Evolutionary conservation across 2,113 vertebrate species (phyloP), one percentile per base, ranked within the genome.

Genomic region (Verasper variegatus): DNA sequence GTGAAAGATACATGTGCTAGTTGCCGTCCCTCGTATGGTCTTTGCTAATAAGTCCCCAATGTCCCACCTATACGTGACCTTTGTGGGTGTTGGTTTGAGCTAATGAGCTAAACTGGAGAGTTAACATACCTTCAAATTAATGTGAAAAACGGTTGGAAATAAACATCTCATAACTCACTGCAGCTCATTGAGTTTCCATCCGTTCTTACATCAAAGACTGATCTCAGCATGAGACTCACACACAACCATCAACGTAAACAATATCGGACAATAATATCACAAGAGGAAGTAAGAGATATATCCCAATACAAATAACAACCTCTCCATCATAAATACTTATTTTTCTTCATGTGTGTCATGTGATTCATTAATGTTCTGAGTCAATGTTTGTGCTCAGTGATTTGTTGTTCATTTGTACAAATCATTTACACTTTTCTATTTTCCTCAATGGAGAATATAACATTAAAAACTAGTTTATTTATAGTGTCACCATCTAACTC

Each of bases 11-110:
- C 35, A 68, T 14, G n/a, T 68, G 68, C 64, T 42, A 12, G 20
- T 21, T 54, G 2, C 14, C 18, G 20, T 54, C 20, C 18, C 8
- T 1, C 2, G 20, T 37, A 66, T 55, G 70, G 67, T 77, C 68
- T 79, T 68, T 23, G 31, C 73, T 87, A 88, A 85, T 80, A 83
- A 85, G 75, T 83, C 84, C 82, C 76, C 20, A 40, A 62, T 80
- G 82, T 85, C 73, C 66, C 51, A 80, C 63, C 80, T 67, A 31
- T 31, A 42, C 68, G 75, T 85, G 84, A 90, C 74, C 80, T 84
- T 78, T 85, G 80, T 51, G 26, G 51, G 20, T 56, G 52, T 61
- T 27, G 68, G 31, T 76, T 70, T 76, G 51, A 52, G 60, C 47
- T 76, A 15, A 68, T 74, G 70, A 52, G 47, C 42, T 23, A 64